Evolutionary conservation across 1,140 invertebrate genomes (phyloP), one percentile per base, ranked within the genome.

Genomic region (Linepithema humile): DNA sequence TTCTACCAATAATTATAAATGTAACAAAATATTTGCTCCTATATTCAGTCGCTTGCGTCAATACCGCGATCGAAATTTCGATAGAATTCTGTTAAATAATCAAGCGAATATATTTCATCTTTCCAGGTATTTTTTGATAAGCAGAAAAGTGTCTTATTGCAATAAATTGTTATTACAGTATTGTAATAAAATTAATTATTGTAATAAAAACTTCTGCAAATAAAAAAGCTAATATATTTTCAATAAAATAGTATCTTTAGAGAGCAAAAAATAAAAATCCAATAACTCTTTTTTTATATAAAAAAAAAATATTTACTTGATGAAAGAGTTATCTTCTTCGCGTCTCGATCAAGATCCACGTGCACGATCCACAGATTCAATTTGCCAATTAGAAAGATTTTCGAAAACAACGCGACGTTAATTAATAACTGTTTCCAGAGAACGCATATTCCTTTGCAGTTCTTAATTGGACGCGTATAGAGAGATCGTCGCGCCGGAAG

Each of bases 291-390:
- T 10, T 74, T 59, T 40, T 59, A 73, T 10, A 15, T 72, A 26
- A 50, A 73, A 73, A 74, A 74, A 60, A n/a, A n/a, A n/a, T 60
- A 60, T 45, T 17, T 32, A 12, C 4, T 29, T 23, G 23, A 60
- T 43, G 23, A 43, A 74, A 74, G 3, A 12, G 23, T 9, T 59
- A 40, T 23, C 15, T n/a, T 29, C 17, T n/a, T 12, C 20, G 6
- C 3, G n/a, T 64, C 9, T 40, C 60, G 5, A 50, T 2, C 29
- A 12, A 74, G 53, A 43, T 7, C 32, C 1, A 20, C 29, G 17
- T 75, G n/a, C 7, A 45, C 3, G n/a, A 40, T 29, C 0, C 20
- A n/a, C 12, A 40, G 20, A 77, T 50, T 65, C 59, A 35, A 65
- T n/a, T n/a, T n/a, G n/a, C n/a, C 40, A 17, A 15, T 1, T 26